Percentiles rank a stretch among this genome's conserved stretches.
Conservation (phyloP, 2,797 vertebrate genomes). For the Sebastes cheni region DNA sequence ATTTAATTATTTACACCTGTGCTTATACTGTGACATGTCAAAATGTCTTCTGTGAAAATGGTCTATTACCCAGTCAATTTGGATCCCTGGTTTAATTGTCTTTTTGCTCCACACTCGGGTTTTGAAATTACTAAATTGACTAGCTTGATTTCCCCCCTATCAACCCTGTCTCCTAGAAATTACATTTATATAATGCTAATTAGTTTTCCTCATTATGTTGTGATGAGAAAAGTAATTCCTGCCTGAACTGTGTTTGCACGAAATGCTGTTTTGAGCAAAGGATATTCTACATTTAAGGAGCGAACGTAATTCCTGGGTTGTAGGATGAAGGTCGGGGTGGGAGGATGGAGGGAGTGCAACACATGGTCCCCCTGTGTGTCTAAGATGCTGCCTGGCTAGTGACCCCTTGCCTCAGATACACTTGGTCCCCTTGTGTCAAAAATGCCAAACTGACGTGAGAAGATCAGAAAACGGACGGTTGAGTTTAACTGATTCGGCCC, state of each 20-base stretch:
- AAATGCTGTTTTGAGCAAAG: background rate
- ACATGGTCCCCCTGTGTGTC: background rate
- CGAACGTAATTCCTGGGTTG: background rate
- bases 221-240: background rate
- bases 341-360: background rate
- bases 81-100: background rate
- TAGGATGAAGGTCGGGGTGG: background rate
- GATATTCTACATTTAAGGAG: background rate
- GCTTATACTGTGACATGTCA: background rate
- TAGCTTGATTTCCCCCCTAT: background rate
- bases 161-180: background rate
- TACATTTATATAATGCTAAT: background rate
- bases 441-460: background rate
- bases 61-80: background rate
- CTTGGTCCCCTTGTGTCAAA: background rate
- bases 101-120: background rate
- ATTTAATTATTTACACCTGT: background rate
- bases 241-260: background rate
- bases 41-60: background rate
- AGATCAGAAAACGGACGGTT: background rate
- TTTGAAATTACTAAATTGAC: background rate
- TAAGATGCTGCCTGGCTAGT: background rate
- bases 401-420: no score
- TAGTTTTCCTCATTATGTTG: background rate
- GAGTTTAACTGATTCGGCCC: background rate